Percentiles rank a stretch among this genome's conserved stretches.
Conservation (phyloP, 2,113 vertebrate species). For the Notothenia rossii region DNA sequence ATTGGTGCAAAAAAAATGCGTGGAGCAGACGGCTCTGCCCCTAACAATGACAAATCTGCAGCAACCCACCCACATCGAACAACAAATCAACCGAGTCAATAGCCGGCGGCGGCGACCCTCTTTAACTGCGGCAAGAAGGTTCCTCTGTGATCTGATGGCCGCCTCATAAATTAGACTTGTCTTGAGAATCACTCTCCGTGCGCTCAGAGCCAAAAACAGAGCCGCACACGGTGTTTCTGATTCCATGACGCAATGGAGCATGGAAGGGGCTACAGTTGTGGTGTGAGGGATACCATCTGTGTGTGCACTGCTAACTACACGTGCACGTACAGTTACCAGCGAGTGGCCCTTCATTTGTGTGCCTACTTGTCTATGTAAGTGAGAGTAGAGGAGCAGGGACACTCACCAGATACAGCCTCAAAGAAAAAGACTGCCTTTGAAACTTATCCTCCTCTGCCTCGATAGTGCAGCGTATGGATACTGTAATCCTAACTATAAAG, state of each 20-base stretch:
- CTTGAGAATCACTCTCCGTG: constrained; percentile 41
- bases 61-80: constrained; percentile 57
- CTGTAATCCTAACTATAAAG: constrained; percentile 1
- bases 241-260: constrained; percentile 74
- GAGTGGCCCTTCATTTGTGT: background rate
- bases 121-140: constrained; percentile 2
- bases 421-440: constrained; percentile 49
- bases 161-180: constrained; percentile 54
- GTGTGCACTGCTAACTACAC: constrained; percentile 30
- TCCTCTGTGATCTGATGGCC: constrained; percentile 26
- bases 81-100: constrained; percentile 25
- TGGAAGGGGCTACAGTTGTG: constrained; percentile 37
- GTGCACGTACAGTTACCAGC: constrained; percentile 26
- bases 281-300: constrained; percentile 67
- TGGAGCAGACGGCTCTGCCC: constrained; percentile 22
- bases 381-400: constrained; percentile 10
- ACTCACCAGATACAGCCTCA: constrained; percentile 45
- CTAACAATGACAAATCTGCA: constrained; percentile 37
- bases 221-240: constrained; percentile 53
- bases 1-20: constrained; percentile 29
- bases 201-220: constrained; percentile 53
- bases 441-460: constrained; percentile 20
- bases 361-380: constrained; percentile 5
- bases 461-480: constrained; percentile 4
- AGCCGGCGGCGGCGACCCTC: constrained; percentile 12